A percentile compares a stretch with the other conserved stretches of the same genome.
phyloP scores from a whole-genome alignment of 2,797 vertebrate genomes.

The Ciconia nigra region DNA sequence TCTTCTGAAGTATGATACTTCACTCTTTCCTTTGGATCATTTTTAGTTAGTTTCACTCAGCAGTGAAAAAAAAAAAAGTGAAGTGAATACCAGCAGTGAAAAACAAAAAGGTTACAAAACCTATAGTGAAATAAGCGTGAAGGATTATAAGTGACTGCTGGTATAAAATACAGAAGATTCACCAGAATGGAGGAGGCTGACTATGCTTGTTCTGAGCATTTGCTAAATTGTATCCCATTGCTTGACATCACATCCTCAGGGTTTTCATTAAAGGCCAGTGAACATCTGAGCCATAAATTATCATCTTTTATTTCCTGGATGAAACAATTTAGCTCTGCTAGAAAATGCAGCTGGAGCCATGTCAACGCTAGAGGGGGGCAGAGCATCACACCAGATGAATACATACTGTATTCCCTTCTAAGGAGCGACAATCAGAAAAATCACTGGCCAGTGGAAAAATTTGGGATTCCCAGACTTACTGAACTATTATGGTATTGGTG shows the following conservation, averaged over 20 bases:
- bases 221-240: not conserved
- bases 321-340: not conserved
- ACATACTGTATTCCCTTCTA: not conserved
- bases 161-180: not conserved
- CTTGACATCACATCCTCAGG: not conserved
- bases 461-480: not conserved
- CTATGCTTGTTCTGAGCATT: not conserved
- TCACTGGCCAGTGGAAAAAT: not conserved
- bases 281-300: not conserved
- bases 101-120: not conserved
- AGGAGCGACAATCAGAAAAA: not conserved
- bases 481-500: not conserved
- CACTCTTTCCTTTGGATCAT: not conserved
- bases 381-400: not conserved
- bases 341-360: not conserved
- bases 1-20: not conserved
- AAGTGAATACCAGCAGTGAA: no score
- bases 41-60: not conserved
- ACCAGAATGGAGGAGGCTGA: not conserved
- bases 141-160: not conserved
- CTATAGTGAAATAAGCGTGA: not conserved
- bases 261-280: not conserved
- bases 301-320: not conserved
- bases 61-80: not conserved
- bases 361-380: not conserved